These are phyloP conservation scores for Helicolenus hilgendorfi DNA, from an alignment of 2,797 vertebrate genomes.

Conservation along the genomic window DNA sequence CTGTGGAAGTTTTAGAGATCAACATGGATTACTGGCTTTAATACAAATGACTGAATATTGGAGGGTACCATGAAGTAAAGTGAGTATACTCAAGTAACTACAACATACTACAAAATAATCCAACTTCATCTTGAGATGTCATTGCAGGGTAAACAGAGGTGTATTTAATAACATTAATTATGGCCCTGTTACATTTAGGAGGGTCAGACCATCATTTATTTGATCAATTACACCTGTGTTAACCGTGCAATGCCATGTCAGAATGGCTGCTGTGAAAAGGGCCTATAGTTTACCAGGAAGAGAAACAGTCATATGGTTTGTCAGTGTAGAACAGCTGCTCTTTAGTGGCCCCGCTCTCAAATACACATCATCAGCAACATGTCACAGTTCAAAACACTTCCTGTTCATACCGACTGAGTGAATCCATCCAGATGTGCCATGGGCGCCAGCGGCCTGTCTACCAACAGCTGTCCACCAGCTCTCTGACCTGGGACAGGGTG, in stretches of 20 bases:
- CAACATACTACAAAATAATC: not conserved
- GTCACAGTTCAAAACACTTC: slow-evolving; percentile 6
- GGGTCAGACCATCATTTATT: no score
- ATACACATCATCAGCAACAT: not conserved
- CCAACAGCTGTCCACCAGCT: slow-evolving; percentile 21
- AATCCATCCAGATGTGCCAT: not conserved
- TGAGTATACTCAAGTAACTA: not conserved
- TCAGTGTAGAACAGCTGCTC: not conserved
- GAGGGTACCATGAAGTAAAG: slow-evolving; percentile 4
- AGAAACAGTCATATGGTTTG: not conserved
- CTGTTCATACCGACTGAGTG: not conserved
- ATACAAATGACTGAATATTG: not conserved
- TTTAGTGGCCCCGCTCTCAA: not conserved
- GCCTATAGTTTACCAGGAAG: not conserved
- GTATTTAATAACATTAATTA: no score
- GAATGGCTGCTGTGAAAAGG: no score
- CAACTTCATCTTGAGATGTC: not conserved
- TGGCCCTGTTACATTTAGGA: no score
- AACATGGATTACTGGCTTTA: not conserved
- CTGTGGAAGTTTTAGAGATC: not conserved
- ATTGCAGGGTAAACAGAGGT: not conserved
- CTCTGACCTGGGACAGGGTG: not conserved
- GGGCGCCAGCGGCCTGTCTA: not conserved
- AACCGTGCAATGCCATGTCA: no score
- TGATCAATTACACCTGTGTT: accelerated